Evolutionary conservation across 1,140 invertebrate genomes (phyloP), one percentile per base, ranked within the genome.

Genomic region (Hesperophylax magnus): DNA sequence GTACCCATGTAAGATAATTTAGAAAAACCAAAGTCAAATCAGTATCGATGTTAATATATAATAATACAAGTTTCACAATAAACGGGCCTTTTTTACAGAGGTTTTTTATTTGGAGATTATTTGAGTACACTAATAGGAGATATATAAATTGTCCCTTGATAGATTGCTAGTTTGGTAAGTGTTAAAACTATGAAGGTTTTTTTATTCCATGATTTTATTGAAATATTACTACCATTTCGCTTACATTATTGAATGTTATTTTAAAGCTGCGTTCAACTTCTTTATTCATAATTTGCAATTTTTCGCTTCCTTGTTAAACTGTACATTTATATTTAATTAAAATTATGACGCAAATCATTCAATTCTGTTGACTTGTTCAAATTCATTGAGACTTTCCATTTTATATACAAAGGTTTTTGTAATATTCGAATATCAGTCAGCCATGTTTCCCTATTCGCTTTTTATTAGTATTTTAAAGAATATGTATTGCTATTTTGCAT

Each of bases 141-240:
- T 67, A 67, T 71, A 39, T 34, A 61, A 61, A 39, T 69, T 31
- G 8, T 69, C 18, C 15, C 11, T 69, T 58, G 22, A 54, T 74
- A 75, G 72, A 58, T 75, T 75, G 72, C 72, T 75, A 75, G 72
- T 75, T 75, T 75, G 72, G 72, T 75, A 75, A 75, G 72, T 75
- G 24, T 4, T 39, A 39, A 39, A 39, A 39, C 34, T 39, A 20
- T n/a, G 17, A 56, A 56, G 15, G 4, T 56, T n/a, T 9, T 8
- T 56, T 56, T 56, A n/a, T n/a, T n/a, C 3, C 54, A n/a, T 56
- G 6, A n/a, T n/a, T 56, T n/a, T 56, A n/a, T 56, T 5, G 18
- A n/a, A 56, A 20, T 56, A 17, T 56, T 56, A n/a, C 54, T n/a
- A 56, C 18, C 17, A n/a, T 20, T 56, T 56, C 4, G 17, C 18